These are phyloP conservation scores for Campoletis sonorensis DNA, from an alignment of 1,140 invertebrate genomes.

Conservation along the genomic window DNA sequence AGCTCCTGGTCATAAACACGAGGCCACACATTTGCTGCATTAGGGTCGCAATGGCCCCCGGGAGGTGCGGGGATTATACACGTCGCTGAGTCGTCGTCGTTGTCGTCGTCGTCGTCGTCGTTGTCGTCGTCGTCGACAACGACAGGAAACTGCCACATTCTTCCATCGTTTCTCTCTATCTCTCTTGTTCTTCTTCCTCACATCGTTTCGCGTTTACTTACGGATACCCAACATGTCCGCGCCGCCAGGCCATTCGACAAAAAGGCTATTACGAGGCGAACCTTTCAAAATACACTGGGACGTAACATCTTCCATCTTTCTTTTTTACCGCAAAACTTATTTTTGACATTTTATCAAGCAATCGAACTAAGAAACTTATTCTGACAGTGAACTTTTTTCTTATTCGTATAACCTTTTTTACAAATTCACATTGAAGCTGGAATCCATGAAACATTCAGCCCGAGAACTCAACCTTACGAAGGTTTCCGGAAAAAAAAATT, in stretches of 20 bases:
- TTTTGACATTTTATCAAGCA: background rate
- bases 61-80: conserved; percentile 31
- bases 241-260: background rate
- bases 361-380: background rate
- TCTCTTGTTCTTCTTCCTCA: conserved; percentile 43
- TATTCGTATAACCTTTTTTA: no score
- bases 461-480: no score
- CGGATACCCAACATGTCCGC: conserved; percentile 5
- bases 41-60: conserved; percentile 27
- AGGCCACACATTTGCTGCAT: conserved; percentile 30
- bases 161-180: conserved; percentile 51
- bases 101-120: conserved; percentile 10
- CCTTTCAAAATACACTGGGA: background rate
- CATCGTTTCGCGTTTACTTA: conserved; percentile 42
- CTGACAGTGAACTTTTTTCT: no score
- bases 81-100: conserved; percentile 1
- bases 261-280: conserved; percentile 5
- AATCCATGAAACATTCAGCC: no score
- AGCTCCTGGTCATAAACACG: conserved; percentile 17
- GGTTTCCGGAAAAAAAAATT: no score
- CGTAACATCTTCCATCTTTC: background rate
- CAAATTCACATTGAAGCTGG: no score
- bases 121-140: conserved; percentile 34
- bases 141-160: conserved; percentile 65
- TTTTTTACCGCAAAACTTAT: background rate